phyloP scores from a whole-genome alignment of 1,140 invertebrate species.

The Listronotus oregonensis region DNA sequence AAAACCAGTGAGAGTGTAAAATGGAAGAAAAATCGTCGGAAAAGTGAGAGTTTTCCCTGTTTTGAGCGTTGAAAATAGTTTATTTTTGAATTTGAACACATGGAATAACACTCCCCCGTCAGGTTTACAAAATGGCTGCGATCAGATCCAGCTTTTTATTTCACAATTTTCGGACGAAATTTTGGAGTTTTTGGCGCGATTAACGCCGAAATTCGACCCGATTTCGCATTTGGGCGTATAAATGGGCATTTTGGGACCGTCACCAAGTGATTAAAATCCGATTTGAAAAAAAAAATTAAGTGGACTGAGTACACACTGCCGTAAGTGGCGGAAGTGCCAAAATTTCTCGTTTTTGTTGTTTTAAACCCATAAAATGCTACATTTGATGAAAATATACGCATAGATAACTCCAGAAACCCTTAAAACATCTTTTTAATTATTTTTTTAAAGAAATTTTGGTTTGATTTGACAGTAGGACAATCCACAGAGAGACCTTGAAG shows the following conservation, averaged over 20 bases:
- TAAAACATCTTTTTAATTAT: too few relatives aligned
- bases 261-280: too few relatives aligned
- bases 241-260: too few relatives aligned
- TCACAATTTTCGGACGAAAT: constrained; percentile 30
- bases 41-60: constrained; percentile 7
- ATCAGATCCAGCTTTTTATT: constrained; percentile 50
- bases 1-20: constrained; percentile 15
- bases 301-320: constrained; percentile 9
- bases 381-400: too few relatives aligned
- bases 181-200: constrained; percentile 9
- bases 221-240: constrained; percentile 17
- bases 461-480: neutral
- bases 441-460: too few relatives aligned
- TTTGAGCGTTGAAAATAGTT: constrained; percentile 10
- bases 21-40: constrained; percentile 12
- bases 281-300: neutral
- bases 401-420: too few relatives aligned
- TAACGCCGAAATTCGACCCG: constrained; percentile 35
- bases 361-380: neutral
- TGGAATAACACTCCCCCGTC: constrained; percentile 57
- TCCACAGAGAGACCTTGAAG: constrained; percentile 23
- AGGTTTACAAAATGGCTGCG: constrained; percentile 56
- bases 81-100: constrained; percentile 54
- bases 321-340: constrained; percentile 19
- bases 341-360: constrained; percentile 16